Percentiles rank a stretch among this genome's conserved stretches.
Evolutionary conservation across 2,113 vertebrate species (phyloP).

Genomic region (Andinoacara biseriatus): DNA sequence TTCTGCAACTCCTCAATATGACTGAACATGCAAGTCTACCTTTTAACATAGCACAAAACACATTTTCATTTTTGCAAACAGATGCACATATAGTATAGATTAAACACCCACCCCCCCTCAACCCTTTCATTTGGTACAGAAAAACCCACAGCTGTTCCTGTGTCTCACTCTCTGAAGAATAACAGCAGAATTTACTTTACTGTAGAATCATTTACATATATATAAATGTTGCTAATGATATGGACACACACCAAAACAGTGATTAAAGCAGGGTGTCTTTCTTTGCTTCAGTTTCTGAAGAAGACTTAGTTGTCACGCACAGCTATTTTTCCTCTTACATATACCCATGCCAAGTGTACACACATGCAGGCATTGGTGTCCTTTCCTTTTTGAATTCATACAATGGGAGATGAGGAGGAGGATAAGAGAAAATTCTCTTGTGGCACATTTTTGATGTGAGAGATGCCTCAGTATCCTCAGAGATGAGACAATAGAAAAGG

Average conservation of each 20-base stretch:
- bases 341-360: background rate
- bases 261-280: background rate
- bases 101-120: background rate
- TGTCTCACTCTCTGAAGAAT: background rate
- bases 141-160: background rate
- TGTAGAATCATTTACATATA: background rate
- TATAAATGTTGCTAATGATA: background rate
- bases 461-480: constrained; percentile 17
- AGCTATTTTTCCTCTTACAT: background rate
- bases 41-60: background rate
- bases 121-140: background rate
- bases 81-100: background rate
- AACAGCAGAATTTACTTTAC: background rate
- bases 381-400: constrained; percentile 1
- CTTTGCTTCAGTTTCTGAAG: background rate
- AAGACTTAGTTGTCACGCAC: background rate
- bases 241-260: background rate
- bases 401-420: constrained; percentile 5
- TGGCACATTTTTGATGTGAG: background rate
- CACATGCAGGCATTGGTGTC: background rate
- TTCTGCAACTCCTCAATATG: background rate
- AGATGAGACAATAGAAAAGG: constrained; percentile 6
- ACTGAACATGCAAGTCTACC: background rate
- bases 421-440: background rate
- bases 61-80: background rate